Base-by-base conservation (phyloP, 2,113 vertebrate genomes). In the Ptychochromis oligacanthus region DNA sequence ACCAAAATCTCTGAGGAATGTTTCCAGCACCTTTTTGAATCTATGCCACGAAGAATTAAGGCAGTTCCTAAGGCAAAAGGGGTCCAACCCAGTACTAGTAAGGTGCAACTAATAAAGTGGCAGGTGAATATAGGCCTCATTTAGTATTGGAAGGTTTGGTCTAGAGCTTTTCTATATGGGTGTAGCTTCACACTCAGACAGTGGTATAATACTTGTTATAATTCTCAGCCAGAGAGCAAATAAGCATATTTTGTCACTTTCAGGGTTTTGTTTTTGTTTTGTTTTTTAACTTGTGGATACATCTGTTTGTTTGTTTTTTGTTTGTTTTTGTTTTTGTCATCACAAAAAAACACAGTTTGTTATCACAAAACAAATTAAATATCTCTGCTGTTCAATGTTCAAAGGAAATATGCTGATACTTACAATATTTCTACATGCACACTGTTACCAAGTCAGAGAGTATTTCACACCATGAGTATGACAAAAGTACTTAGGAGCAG, bases 241-340 rank as follows among this genome's bases (percentile, higher is more conserved):
- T 26, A 4, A 70, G 40, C 0, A 28, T 7, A 9, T 70, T 13
- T 49, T 70, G 13, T 65, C 24, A 24, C n/a, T 43, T 65, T 65
- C 14, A 43, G 36, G 13, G n/a, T n/a, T 0, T 0, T 8, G 0
- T 20, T 49, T 4, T 26, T 18, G 6, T 0, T 0, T 0, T 8
- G 0, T 20, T 49, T 4, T 26, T 18, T 8, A 49, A 70, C 10
- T 52, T 7, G 5, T 49, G 15, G 1, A 31, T 31, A 31, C 20
- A n/a, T 52, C 8, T 36, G 36, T 4, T 18, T 20, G 0, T 49
- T 22, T 52, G 0, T 72, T 52, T 70, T 49, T 26, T 31, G 31
- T 31, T 28, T 2, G 14, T 70, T 72, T 15, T 52, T 0, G 46
- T 20, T 49, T 49, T 10, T 20, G 6, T 18, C 31, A 31, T 52